Evolutionary conservation across 2,113 vertebrate species (phyloP).

Genomic region (Paramormyrops kingsleyae): DNA sequence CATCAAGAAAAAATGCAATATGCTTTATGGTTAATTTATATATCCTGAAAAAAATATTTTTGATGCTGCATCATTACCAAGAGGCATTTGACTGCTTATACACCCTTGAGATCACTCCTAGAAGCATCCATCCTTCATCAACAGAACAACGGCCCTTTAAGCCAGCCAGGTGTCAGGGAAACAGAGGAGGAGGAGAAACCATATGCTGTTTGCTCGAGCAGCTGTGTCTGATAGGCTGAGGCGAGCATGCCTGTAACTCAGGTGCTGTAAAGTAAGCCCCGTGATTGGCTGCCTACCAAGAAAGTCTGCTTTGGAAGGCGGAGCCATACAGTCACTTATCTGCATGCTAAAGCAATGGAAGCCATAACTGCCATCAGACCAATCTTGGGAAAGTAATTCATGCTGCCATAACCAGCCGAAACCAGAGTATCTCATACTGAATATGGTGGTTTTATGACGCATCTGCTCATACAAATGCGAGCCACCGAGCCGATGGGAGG

Average conservation of each 20-base stretch:
- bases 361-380: conserved; percentile 47
- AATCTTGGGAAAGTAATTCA: conserved; percentile 55
- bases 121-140: not conserved
- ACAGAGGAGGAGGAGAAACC: conserved; percentile 9
- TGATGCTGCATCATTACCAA: not conserved
- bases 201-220: conserved; percentile 1
- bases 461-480: conserved; percentile 63
- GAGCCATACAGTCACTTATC: conserved; percentile 50
- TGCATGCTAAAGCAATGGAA: conserved; percentile 54
- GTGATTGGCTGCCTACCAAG: conserved; percentile 49
- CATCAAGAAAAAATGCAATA: not conserved
- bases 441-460: conserved; percentile 48
- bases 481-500: conserved; percentile 27
- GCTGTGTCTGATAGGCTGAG: conserved; percentile 17
- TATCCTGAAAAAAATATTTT: not conserved
- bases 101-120: conserved; percentile 1
- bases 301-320: conserved; percentile 50
- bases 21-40: not conserved
- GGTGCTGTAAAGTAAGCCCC: conserved; percentile 27
- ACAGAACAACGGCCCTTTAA: not conserved
- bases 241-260: conserved; percentile 11
- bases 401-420: conserved; percentile 31
- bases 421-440: conserved; percentile 44
- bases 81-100: not conserved
- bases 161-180: not conserved